phyloP scores from a whole-genome alignment of 2,888 invertebrate genomes.

The Drosophila silvestris region DNA sequence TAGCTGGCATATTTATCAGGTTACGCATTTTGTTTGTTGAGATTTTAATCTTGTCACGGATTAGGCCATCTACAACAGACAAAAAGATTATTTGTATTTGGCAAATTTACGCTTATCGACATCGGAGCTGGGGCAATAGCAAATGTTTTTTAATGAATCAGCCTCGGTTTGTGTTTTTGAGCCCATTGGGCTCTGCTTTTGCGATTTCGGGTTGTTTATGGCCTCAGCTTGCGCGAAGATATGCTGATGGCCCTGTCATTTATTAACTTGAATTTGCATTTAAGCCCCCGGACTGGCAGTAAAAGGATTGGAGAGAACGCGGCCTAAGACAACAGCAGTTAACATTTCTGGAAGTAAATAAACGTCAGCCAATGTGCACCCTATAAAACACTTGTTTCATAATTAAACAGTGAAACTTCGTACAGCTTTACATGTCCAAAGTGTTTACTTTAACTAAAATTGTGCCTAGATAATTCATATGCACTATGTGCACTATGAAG shows the following conservation, averaged over 20 bases:
- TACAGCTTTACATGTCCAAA: neutral
- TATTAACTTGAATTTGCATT: constrained; percentile 72
- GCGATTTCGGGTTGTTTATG: constrained; percentile 64
- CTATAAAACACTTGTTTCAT: constrained; percentile 17
- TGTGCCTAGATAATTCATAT: neutral
- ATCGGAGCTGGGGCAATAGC: constrained; percentile 7
- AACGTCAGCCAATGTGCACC: constrained; percentile 22
- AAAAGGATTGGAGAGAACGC: constrained; percentile 19
- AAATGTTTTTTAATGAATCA: constrained; percentile 62
- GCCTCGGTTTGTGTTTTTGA: constrained; percentile 15
- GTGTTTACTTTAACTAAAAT: neutral
- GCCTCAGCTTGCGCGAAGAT: constrained; percentile 55
- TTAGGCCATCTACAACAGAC: constrained; percentile 35
- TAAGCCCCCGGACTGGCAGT: constrained; percentile 49
- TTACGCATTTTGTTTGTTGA: constrained; percentile 53
- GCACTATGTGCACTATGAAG: too few species aligned
- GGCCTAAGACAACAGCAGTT: constrained; percentile 64
- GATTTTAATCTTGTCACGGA: constrained; percentile 61
- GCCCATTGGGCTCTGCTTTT: constrained; percentile 15
- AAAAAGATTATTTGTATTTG: constrained; percentile 69
- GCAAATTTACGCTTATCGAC: constrained; percentile 79
- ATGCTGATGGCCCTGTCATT: constrained; percentile 72
- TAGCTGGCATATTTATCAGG: constrained; percentile 56
- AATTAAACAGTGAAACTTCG: constrained; percentile 31
- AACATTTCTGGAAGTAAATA: constrained; percentile 18